Percentiles rank a stretch among this genome's conserved stretches.
These are phyloP conservation scores for Galago senegalensis DNA, from an alignment of 2,797 vertebrate genomes.

Conservation along the genomic window DNA sequence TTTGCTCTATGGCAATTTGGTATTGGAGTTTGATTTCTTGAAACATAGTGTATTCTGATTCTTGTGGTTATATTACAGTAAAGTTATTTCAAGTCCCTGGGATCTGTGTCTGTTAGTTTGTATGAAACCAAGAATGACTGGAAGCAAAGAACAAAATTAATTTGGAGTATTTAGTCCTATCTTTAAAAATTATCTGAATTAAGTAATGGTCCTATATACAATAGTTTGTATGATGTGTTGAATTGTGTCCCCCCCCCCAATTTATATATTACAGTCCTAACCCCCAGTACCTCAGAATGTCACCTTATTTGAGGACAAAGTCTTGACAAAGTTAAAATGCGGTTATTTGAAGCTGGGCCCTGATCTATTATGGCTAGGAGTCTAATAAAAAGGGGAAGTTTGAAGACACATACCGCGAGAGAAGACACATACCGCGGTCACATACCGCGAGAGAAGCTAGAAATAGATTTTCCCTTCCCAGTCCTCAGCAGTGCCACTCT, in stretches of 20 bases:
- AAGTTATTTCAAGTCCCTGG: background rate
- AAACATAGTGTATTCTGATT: conserved; percentile 4
- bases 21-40: background rate
- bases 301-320: background rate
- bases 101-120: background rate
- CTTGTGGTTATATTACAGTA: background rate
- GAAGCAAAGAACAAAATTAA: background rate
- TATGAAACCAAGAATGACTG: background rate
- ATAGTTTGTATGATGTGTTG: background rate
- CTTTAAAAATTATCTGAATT: conserved; percentile 29
- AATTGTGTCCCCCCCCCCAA: background rate
- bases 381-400: background rate
- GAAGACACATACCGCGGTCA: background rate
- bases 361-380: background rate
- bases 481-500: background rate
- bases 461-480: background rate
- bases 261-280: background rate
- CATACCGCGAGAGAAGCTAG: background rate
- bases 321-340: background rate
- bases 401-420: background rate
- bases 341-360: background rate
- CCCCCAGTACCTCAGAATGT: background rate
- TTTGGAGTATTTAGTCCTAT: background rate
- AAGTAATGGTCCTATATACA: background rate
- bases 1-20: conserved; percentile 1